phyloP scores from a whole-genome alignment of 1,140 invertebrate species.

The Mya arenaria region DNA sequence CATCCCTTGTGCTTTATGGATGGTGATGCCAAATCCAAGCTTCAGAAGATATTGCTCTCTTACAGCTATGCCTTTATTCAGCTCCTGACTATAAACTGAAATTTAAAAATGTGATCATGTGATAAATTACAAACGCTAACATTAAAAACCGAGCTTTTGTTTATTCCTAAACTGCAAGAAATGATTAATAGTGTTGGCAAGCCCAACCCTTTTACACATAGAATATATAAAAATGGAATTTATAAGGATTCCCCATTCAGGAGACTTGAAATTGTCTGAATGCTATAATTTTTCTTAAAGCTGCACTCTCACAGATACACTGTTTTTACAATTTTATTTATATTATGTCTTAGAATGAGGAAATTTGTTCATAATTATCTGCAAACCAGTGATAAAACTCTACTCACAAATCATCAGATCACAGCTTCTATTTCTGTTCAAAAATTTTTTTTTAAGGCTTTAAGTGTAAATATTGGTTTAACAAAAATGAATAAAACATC shows the following conservation, averaged over 20 bases:
- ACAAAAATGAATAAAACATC: too few relatives aligned
- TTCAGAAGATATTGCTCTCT: slow-evolving; percentile 6
- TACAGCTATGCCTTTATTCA: background rate
- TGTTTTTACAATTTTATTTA: too few relatives aligned
- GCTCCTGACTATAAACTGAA: slow-evolving; percentile 2
- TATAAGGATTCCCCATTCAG: background rate
- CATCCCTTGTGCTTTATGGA: slow-evolving; percentile 49
- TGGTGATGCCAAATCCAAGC: slow-evolving; percentile 23
- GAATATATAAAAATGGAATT: background rate
- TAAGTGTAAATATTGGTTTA: too few relatives aligned
- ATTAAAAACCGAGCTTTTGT: too few relatives aligned
- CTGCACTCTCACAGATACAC: too few relatives aligned
- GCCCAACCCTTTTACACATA: background rate
- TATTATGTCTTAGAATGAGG: too few relatives aligned
- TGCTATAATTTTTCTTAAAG: too few relatives aligned
- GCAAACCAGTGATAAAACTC: too few relatives aligned
- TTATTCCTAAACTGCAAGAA: background rate
- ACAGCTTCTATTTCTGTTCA: too few relatives aligned
- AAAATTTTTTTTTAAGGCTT: too few relatives aligned
- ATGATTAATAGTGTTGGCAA: background rate
- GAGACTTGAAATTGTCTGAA: background rate
- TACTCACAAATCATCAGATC: too few relatives aligned
- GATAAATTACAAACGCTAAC: background rate
- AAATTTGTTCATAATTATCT: too few relatives aligned
- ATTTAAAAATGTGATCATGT: background rate